phyloP scores from a whole-genome alignment of 1,140 invertebrate genomes.

The Meteorus sp. region DNA sequence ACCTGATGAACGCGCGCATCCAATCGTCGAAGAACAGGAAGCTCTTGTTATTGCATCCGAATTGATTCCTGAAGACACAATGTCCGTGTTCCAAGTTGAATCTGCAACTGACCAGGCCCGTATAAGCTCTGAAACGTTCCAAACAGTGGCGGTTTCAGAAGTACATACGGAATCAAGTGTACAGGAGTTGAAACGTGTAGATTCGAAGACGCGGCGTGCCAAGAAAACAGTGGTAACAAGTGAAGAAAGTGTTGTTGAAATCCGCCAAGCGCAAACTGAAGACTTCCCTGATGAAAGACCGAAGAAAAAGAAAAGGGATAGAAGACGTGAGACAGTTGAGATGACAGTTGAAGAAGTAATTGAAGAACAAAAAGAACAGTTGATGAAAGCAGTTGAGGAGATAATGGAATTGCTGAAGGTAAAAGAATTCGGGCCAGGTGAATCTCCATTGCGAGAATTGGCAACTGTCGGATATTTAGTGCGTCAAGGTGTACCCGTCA shows the following conservation, averaged over 20 bases:
- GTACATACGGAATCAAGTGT: conserved; percentile 51
- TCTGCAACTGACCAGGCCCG: conserved; percentile 40
- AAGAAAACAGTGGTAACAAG: conserved; percentile 35
- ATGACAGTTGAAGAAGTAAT: conserved; percentile 60
- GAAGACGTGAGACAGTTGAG: conserved; percentile 55
- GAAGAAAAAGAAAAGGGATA: conserved; percentile 49
- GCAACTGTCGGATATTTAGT: conserved; percentile 79
- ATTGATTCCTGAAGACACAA: conserved; percentile 61
- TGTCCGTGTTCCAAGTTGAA: conserved; percentile 45
- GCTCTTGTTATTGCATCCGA: conserved; percentile 62
- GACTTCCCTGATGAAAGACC: conserved; percentile 39
- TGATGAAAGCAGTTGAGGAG: conserved; percentile 73
- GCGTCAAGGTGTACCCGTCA: conserved; percentile 72
- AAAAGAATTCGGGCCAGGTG: conserved; percentile 77
- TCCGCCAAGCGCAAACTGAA: conserved; percentile 23
- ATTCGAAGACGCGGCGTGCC: conserved; percentile 44
- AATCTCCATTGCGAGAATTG: conserved; percentile 75
- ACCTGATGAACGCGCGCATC: conserved; percentile 57
- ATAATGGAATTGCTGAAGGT: conserved; percentile 72
- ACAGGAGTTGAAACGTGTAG: conserved; percentile 53
- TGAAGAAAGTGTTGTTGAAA: conserved; percentile 25
- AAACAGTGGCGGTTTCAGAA: conserved; percentile 55
- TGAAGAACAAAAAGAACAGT: conserved; percentile 63
- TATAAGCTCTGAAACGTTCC: conserved; percentile 45
- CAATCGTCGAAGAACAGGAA: conserved; percentile 61